These are phyloP conservation scores for Poecile montanus DNA, from an alignment of 2,797 vertebrate species.

Conservation along the genomic window DNA sequence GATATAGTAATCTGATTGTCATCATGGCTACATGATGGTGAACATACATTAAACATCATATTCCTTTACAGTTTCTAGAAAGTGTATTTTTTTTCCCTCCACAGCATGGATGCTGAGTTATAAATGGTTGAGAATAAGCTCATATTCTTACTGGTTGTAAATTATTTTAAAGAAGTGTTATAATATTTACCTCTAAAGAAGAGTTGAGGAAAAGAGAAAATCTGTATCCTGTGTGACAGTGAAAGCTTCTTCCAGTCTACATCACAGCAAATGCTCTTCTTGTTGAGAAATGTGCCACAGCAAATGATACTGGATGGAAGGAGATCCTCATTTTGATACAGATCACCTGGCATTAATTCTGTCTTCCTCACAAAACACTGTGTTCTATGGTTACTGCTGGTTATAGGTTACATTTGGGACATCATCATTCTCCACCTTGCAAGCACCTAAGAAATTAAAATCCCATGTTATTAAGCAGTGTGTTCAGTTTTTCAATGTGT, in stretches of 20 bases:
- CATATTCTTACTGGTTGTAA: neutral
- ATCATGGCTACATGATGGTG: neutral
- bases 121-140: neutral
- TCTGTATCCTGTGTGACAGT: neutral
- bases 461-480: neutral
- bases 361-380: neutral
- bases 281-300: neutral
- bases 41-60: neutral
- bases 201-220: neutral
- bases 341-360: neutral
- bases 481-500: neutral
- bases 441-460: neutral
- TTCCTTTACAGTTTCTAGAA: neutral
- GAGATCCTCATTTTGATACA: neutral
- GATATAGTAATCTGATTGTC: neutral
- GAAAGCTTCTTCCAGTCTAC: neutral
- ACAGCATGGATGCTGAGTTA: neutral
- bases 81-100: neutral
- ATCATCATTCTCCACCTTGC: neutral
- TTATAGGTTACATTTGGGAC: neutral
- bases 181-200: neutral
- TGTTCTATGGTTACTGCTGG: neutral
- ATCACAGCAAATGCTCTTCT: neutral
- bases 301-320: neutral
- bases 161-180: neutral